Evolutionary conservation across 2,113 vertebrate genomes (phyloP).

Genomic region (Microcebus murinus): DNA sequence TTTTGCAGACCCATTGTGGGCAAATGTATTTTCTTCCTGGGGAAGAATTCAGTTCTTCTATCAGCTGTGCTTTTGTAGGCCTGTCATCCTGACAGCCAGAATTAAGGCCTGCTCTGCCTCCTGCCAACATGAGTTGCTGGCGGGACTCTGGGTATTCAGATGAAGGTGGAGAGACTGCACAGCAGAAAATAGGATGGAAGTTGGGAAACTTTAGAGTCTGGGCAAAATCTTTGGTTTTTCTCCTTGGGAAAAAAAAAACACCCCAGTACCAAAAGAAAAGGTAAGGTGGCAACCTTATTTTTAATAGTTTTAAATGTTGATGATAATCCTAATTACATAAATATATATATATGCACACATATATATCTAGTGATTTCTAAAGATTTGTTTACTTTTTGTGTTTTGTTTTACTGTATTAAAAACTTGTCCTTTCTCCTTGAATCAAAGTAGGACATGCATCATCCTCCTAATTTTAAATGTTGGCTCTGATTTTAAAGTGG

Average conservation of each 20-base stretch:
- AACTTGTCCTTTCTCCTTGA: slow-evolving; percentile 77
- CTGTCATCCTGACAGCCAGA: slow-evolving; percentile 74
- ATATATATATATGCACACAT: background rate
- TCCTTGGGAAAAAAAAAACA: slow-evolving; percentile 25
- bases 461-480: slow-evolving; percentile 62
- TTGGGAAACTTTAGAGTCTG: slow-evolving; percentile 70
- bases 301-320: slow-evolving; percentile 84
- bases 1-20: slow-evolving; percentile 70
- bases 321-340: slow-evolving; percentile 80
- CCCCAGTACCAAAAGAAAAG: slow-evolving; percentile 67
- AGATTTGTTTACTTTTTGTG: slow-evolving; percentile 83
- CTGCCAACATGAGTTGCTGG: slow-evolving; percentile 72
- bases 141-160: slow-evolving; percentile 56
- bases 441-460: slow-evolving; percentile 77
- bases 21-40: slow-evolving; percentile 79
- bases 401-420: slow-evolving; percentile 82
- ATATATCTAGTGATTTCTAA: slow-evolving; percentile 83
- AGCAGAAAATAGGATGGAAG: slow-evolving; percentile 62
- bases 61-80: slow-evolving; percentile 79
- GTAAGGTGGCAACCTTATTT: slow-evolving; percentile 88
- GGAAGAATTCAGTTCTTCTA: slow-evolving; percentile 77
- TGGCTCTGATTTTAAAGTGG: slow-evolving; percentile 69
- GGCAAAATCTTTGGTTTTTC: slow-evolving; percentile 66
- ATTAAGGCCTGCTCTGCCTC: slow-evolving; percentile 68
- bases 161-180: slow-evolving; percentile 64